phyloP scores from a whole-genome alignment of 2,888 invertebrate genomes.

The Temnothorax ravouxi region DNA sequence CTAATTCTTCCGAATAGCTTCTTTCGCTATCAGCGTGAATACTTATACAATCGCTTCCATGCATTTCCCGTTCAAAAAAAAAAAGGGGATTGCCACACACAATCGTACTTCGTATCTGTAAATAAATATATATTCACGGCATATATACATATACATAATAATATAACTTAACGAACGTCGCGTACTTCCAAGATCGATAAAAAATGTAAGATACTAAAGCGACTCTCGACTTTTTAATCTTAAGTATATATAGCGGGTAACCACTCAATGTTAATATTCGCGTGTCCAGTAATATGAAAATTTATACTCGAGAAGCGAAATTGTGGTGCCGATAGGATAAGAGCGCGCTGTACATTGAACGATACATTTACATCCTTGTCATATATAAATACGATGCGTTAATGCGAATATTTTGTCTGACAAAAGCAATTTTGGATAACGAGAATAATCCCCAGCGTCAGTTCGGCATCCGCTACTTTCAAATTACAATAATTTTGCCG shows the following conservation, averaged over 20 bases:
- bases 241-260: conserved; percentile 60
- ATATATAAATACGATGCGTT: conserved; percentile 35
- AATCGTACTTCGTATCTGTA: conserved; percentile 50
- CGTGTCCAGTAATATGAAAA: conserved; percentile 54
- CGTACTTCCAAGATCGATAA: conserved; percentile 77
- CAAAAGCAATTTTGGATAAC: conserved; percentile 34
- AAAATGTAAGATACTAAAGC: conserved; percentile 76
- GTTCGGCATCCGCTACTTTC: conserved; percentile 55
- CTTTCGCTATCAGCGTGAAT: conserved; percentile 47
- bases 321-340: conserved; percentile 62
- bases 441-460: conserved; percentile 20
- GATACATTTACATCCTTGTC: conserved; percentile 61
- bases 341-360: conserved; percentile 64
- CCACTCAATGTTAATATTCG: conserved; percentile 60
- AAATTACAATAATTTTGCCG: conserved; percentile 56
- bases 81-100: conserved; percentile 1
- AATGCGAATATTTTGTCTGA: conserved; percentile 44
- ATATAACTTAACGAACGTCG: conserved; percentile 57
- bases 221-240: conserved; percentile 54
- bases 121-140: conserved; percentile 54
- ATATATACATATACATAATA: conserved; percentile 1
- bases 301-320: conserved; percentile 58
- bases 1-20: conserved; percentile 54
- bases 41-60: conserved; percentile 57
- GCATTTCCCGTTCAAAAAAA: conserved; percentile 18